Conservation (phyloP, 35 echinoderm and acorn worm species). For the Chiridota heheva region DNA sequence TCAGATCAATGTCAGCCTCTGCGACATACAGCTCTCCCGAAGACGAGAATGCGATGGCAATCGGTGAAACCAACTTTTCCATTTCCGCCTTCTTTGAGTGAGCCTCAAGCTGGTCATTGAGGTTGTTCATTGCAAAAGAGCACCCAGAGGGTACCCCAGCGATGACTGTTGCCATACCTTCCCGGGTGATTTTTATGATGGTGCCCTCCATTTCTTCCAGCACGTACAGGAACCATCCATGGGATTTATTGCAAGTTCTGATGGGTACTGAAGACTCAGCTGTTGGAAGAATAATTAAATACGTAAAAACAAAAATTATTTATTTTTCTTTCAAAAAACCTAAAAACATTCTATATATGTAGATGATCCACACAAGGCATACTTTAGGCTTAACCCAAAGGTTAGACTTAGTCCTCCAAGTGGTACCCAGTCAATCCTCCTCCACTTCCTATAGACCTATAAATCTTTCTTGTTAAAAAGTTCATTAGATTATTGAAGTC, state of each 20-base stretch:
- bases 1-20: conserved; percentile 65
- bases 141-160: conserved; percentile 83
- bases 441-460: too few species aligned
- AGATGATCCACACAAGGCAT: too few species aligned
- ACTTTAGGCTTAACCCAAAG: too few species aligned
- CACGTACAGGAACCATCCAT: conserved; percentile 80
- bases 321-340: too few species aligned
- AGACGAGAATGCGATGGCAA: conserved; percentile 70
- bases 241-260: conserved; percentile 86
- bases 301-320: too few species aligned
- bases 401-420: too few species aligned
- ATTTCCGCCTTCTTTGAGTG: conserved; percentile 50
- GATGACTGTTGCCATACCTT: conserved; percentile 63
- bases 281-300: conserved; percentile 23
- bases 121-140: conserved; percentile 28
- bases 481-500: too few species aligned
- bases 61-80: conserved; percentile 53
- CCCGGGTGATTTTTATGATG: conserved; percentile 65
- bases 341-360: too few species aligned
- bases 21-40: conserved; percentile 80
- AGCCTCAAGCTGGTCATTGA: background rate
- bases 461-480: too few species aligned
- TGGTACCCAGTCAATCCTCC: too few species aligned
- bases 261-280: conserved; percentile 88
- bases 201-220: conserved; percentile 76